phyloP scores from a whole-genome alignment of 2,113 vertebrate genomes.

The Psettodes erumei region DNA sequence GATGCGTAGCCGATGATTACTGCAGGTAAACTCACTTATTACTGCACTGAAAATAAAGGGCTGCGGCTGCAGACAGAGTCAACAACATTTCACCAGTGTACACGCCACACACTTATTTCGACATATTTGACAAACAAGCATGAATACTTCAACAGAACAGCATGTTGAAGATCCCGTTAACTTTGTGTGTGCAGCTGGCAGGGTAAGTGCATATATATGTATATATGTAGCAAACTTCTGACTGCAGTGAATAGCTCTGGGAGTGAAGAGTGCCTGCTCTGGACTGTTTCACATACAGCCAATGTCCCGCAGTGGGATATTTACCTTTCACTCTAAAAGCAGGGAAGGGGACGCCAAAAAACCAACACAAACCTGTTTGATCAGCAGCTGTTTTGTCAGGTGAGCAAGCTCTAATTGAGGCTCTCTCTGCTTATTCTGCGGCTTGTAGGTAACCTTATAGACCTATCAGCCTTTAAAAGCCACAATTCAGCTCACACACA shows the following conservation, averaged over 20 bases:
- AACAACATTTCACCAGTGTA: conserved; percentile 43
- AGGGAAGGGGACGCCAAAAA: conserved; percentile 25
- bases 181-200: conserved; percentile 56
- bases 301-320: conserved; percentile 43
- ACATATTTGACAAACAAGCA: conserved; percentile 50
- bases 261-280: conserved; percentile 44
- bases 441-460: conserved; percentile 39
- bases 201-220: conserved; percentile 23
- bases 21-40: conserved; percentile 72
- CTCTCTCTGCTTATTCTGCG: conserved; percentile 59
- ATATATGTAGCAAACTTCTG: conserved; percentile 16
- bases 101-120: conserved; percentile 24
- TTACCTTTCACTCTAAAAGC: conserved; percentile 56
- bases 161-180: conserved; percentile 21
- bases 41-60: conserved; percentile 63
- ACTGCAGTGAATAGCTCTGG: conserved; percentile 46
- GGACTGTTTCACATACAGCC: conserved; percentile 56
- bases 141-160: conserved; percentile 31
- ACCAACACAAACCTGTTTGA: conserved; percentile 61
- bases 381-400: conserved; percentile 76
- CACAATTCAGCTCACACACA: conserved; percentile 24
- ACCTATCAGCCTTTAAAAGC: conserved; percentile 40
- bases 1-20: conserved; percentile 65
- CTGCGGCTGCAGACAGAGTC: conserved; percentile 50
- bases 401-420: conserved; percentile 50